Percentiles rank a stretch among this genome's conserved stretches.
Evolutionary conservation across 2,797 vertebrate genomes (phyloP).

Genomic region (Manis pentadactyla): DNA sequence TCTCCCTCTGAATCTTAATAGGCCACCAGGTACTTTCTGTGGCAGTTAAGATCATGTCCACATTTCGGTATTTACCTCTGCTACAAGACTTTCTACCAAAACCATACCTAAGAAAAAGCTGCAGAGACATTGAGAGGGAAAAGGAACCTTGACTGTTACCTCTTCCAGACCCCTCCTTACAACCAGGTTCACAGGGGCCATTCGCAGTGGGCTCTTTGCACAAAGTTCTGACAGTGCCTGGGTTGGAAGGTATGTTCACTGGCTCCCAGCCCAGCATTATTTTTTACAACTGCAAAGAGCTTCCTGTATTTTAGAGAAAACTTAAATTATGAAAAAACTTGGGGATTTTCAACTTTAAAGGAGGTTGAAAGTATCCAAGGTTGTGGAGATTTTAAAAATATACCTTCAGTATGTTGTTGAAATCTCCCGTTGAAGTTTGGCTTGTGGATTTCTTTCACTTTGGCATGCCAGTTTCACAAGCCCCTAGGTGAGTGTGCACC

Average conservation of each 20-base stretch:
- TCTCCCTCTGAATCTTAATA: background rate
- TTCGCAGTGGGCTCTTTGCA: background rate
- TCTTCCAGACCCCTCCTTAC: background rate
- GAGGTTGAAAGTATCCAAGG: background rate
- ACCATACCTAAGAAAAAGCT: background rate
- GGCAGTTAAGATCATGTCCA: background rate
- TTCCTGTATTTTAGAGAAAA: background rate
- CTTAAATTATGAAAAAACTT: background rate
- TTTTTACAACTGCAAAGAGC: background rate
- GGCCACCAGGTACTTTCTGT: fast-evolving
- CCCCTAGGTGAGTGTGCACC: fast-evolving
- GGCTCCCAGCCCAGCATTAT: background rate
- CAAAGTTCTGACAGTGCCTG: background rate
- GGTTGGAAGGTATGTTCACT: fast-evolving
- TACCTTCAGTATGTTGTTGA: background rate
- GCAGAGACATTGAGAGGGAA: background rate
- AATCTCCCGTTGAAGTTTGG: background rate
- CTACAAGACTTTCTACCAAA: background rate
- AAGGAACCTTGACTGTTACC: fast-evolving
- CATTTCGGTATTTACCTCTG: background rate
- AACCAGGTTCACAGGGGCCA: fast-evolving
- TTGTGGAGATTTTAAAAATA: background rate
- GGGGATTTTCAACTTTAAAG: background rate
- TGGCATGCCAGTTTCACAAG: background rate
- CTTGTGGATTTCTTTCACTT: background rate